Base-by-base conservation (phyloP, 2,797 vertebrate species). In the Pachyuromys duprasi region DNA sequence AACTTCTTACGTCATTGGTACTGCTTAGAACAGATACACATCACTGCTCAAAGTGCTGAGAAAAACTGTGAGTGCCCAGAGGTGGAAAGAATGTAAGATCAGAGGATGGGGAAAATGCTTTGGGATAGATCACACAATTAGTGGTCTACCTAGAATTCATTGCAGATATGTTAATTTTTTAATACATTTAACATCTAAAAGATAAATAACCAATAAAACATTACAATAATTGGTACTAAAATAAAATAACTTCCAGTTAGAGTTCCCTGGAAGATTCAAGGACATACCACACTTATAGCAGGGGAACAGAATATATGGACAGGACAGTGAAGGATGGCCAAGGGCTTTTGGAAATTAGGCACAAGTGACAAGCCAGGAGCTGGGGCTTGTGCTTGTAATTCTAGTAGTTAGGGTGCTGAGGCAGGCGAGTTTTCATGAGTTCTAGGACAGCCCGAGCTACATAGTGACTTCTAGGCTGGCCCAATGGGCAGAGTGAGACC, bases 191-290 rank as follows among this genome's bases (percentile, higher is more conserved):
- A 70, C 11, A 82, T 39, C 69, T 72, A 28, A 84, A 72, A 89
- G 49, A 79, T 83, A 72, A 72, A 36, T 2, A 93, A 89, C 69
- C 60, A 55, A 89, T 80, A 69, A 31, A 72, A 82, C 60, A 55
- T 9, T 92, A 62, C 75, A 55, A 45, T 70, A 33, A 26, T 55
- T 31, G 39, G 22, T 12, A 39, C 45, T 80, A 89, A 53, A 75
- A 78, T 89, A 70, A 83, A 82, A 88, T 91, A 89, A 93, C 80
- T 14, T 24, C 14, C 84, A 33, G 8, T 74, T 82, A 78, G 55
- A 28, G 88, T 42, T 57, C 36, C 49, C 33, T 33, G 33, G 3
- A 55, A 87, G 92, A 86, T 60, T 78, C 11, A 15, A 78, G 74
- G 86, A 18, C 13, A 70, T 17, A n/a, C 5, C 55, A 39, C 36